Base-by-base conservation (phyloP, 2,113 vertebrate genomes). In the Chloropsis hardwickii region DNA sequence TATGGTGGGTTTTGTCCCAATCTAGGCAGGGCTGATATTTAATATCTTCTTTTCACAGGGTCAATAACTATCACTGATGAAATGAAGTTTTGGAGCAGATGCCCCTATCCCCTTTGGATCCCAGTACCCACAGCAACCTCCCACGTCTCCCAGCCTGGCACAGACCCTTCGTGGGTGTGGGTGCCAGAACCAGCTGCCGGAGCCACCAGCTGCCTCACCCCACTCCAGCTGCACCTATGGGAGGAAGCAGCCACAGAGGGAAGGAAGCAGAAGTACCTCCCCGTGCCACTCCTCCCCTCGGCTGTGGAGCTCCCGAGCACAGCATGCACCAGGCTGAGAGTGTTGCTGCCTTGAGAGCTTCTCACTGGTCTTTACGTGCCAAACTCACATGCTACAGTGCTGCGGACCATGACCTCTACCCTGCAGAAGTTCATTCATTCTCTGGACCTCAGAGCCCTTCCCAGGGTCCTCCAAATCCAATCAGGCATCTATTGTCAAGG, bases 401-500 rank as follows among this genome's bases (percentile, higher is more conserved):
- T 40, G 76, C 22, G 0, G 85, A 93, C 39, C 60, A 99, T 99
- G 98, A 89, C 98, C 27, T 88, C 96, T 60, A 98, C 98, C 1
- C 92, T 99, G 83, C 95, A 98, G 86, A 98, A 98, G 62, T 99
- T 98, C 78, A 96, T 98, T 62, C 97, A 97, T 67, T 98, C 98
- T 22, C 92, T 99, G 83, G 98, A 99, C 53, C 94, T 97, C 58
- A 97, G 95, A 94, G 91, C 97, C 28, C 98, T 99, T n/a, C 98
- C 98, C 16, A 98, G 98, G 42, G 97, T 99, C 50, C 97, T 99
- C 10, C 98, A 99, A 95, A 98, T 99, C 92, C 98, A 99, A 54
- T 98, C 98, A 31, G 98, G 98, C 76, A 96, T 98, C 97, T 99
- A 99, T 77, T 97, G 94, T 73, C 97, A 98, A 98, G 98, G 98